Base-by-base conservation (phyloP, 2,888 invertebrate species). In the Tanypteryx hageni region DNA sequence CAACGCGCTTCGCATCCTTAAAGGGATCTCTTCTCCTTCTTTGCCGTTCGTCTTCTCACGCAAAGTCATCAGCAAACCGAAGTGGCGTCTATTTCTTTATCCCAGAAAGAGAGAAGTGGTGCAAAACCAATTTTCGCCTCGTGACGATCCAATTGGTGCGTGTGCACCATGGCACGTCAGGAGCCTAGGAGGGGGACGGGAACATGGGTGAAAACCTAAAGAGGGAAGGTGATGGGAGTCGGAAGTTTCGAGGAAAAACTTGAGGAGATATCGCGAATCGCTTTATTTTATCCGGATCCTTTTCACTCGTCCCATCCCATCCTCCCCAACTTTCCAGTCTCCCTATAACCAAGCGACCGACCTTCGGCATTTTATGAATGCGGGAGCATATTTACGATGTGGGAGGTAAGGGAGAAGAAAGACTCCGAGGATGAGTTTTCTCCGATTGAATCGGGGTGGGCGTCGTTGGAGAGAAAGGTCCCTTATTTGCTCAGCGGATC, bases 131-230 rank as follows among this genome's bases (percentile, higher is more conserved):
- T 83, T 83, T 18, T 13, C 86, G 86, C 14, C 44, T 86, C 86
- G 61, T 86, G 86, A 86, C 61, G 86, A 31, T 86, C 61, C 61
- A 86, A 57, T 61, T 61, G 86, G 18, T 86, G 86, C 86, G 86
- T 61, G 86, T 61, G 86, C 86, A 64, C 8, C 86, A 57, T 16
- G 59, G 31, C 61, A 61, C 86, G 61, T 31, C 31, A 64, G 58
- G n/a, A 8, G 83, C 31, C 82, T 16, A n/a, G 44, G 82, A 27
- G 14, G 82, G 44, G 82, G 44, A 82, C 27, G 27, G 57, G 9
- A 83, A 57, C 56, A 57, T 5, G 56, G 83, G 56, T 10, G 18
- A n/a, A 4, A 13, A 44, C 27, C 22, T 2, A 1, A 31, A 22
- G 81, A 14, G 0, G 81, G 0, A 22, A 22, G 0, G 22, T 22